phyloP scores from a whole-genome alignment of 2,113 vertebrate species.

The Gopherus flavomarginatus region DNA sequence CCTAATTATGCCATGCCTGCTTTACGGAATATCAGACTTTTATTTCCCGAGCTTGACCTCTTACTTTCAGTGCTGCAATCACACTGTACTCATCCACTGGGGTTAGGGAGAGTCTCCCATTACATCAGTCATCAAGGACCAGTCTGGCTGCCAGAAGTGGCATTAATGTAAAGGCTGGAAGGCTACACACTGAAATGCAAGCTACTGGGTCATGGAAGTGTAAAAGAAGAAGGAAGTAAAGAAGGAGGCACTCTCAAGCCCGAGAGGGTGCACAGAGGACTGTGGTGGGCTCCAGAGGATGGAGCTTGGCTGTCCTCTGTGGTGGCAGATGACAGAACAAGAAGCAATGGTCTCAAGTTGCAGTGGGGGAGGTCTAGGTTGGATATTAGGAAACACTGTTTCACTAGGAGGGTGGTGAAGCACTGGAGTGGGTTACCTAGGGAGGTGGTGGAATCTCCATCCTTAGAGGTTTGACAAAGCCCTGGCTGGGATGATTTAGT shows the following conservation, averaged over 20 bases:
- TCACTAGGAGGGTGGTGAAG: too few species aligned
- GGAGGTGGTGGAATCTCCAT: too few species aligned
- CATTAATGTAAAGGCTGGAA: neutral
- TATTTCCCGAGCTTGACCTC: neutral
- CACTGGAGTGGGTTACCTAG: too few species aligned
- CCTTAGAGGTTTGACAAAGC: too few species aligned
- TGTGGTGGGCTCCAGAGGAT: neutral
- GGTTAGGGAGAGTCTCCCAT: neutral
- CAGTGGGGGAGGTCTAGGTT: too few species aligned
- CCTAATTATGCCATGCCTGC: neutral
- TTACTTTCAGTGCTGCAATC: neutral
- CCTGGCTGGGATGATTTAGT: too few species aligned
- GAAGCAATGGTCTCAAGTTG: too few species aligned
- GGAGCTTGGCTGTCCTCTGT: too few species aligned
- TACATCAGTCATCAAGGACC: neutral
- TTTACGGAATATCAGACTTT: neutral
- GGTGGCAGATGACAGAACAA: too few species aligned
- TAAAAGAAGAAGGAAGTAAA: neutral
- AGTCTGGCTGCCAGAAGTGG: neutral
- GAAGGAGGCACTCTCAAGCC: neutral
- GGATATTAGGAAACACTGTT: too few species aligned
- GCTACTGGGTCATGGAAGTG: neutral
- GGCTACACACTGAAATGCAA: neutral
- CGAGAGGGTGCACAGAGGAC: accelerated
- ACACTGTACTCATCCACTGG: accelerated